Conservation (phyloP, 2,113 vertebrate genomes). For the Camelus bactrianus region DNA sequence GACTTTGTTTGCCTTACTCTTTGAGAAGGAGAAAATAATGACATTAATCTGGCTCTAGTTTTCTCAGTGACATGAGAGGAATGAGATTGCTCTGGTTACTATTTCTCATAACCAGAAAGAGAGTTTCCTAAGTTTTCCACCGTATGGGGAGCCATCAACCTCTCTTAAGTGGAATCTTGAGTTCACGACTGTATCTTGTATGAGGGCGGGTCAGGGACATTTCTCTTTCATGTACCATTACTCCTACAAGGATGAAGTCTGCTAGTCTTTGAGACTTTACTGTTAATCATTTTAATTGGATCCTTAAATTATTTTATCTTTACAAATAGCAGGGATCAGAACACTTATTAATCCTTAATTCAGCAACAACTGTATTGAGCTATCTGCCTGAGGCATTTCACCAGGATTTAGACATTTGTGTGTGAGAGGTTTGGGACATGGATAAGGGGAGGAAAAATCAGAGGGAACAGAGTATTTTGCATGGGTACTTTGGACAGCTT, state of each 20-base stretch:
- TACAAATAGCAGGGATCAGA: background rate
- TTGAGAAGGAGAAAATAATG: background rate
- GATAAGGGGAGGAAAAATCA: background rate
- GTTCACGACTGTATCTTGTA: background rate
- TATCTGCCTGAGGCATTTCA: background rate
- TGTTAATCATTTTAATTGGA: background rate
- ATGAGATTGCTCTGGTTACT: background rate
- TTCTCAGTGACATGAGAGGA: background rate
- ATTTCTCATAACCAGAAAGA: background rate
- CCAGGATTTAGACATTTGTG: background rate
- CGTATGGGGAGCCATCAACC: too few relatives aligned
- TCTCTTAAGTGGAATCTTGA: background rate
- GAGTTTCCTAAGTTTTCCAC: background rate
- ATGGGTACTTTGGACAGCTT: constrained; percentile 11
- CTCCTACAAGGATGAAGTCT: background rate
- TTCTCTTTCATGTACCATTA: background rate
- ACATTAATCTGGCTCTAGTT: background rate
- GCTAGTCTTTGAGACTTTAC: constrained; percentile 1
- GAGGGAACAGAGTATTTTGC: background rate
- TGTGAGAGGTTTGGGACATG: fast-evolving
- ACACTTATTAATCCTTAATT: background rate
- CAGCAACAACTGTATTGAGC: background rate
- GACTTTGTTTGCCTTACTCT: background rate
- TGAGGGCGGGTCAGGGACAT: fast-evolving
- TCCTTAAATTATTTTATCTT: constrained; percentile 55